These are phyloP conservation scores for Gymnocypris eckloni DNA, from an alignment of 2,797 vertebrate genomes.

Conservation along the genomic window DNA sequence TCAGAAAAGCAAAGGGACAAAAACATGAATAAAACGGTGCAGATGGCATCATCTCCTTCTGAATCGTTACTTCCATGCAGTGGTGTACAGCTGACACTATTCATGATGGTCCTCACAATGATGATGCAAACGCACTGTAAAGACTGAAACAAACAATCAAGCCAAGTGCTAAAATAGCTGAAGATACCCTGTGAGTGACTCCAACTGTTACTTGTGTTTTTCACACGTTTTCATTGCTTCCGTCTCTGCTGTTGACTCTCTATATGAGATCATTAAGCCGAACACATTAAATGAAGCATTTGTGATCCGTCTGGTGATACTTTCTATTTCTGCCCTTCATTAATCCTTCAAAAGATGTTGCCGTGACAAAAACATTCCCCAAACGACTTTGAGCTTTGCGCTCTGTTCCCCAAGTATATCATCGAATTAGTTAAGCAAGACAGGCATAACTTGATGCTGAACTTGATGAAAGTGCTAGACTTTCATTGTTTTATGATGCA, in stretches of 20 bases:
- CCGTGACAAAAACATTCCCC: slow-evolving; percentile 49
- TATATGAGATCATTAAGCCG: slow-evolving; percentile 49
- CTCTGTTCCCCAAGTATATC: slow-evolving; percentile 38
- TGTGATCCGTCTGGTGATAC: slow-evolving; percentile 48
- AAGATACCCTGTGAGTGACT: background rate
- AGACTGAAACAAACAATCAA: background rate
- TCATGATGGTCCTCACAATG: background rate
- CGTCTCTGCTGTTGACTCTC: slow-evolving; percentile 15
- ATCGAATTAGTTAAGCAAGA: slow-evolving; percentile 51
- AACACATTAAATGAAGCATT: slow-evolving; percentile 54
- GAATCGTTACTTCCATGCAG: background rate
- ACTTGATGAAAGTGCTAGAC: slow-evolving; percentile 46
- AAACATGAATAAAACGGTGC: background rate
- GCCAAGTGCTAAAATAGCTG: background rate
- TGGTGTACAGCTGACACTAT: background rate
- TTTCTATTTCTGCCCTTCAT: slow-evolving; percentile 56
- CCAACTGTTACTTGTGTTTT: background rate
- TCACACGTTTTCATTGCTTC: slow-evolving; percentile 12
- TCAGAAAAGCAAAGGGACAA: background rate
- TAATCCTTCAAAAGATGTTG: slow-evolving; percentile 53
- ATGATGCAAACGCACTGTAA: background rate
- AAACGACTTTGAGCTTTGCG: slow-evolving; percentile 28
- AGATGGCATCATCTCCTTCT: background rate
- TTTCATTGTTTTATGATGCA: slow-evolving; percentile 32
- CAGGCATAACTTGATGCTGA: slow-evolving; percentile 42